Evolutionary conservation across 2,113 vertebrate genomes (phyloP), one percentile per base, ranked within the genome.

Genomic region (Dendrocopos noguchii): DNA sequence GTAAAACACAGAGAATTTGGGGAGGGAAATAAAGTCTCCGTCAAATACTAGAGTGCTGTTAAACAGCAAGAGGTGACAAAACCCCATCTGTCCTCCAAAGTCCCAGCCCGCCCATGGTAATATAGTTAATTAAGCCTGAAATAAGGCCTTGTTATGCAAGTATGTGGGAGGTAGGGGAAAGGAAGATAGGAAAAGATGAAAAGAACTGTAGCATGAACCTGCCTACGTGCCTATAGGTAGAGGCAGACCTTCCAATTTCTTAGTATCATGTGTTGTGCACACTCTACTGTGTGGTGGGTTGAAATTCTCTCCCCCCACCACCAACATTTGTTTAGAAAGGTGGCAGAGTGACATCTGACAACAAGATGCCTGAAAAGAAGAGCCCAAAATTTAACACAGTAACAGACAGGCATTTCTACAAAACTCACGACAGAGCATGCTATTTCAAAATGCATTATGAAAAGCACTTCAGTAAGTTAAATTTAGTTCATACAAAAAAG

Each of bases 191-290:
- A 33, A 42, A 79, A 95, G 53, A 83, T 6, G 27, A 90, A 90
- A 91, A 50, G 10, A 77, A 39, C 87, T 80, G 84, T 66, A 87
- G 92, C 88, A 87, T 78, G 36, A 92, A 78, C 71, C 81, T 92
- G 87, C 92, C 82, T 86, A 74, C 70, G 33, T 80, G 64, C 29
- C 21, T 77, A 61, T 6, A 77, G 61, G 89, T 75, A 90, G 57
- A 77, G 61, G 90, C 63, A 90, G 55, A 65, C 80, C 70, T 80
- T 78, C 31, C 11, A 56, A 85, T 89, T 91, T 93, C 81, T 64
- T 46, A 66, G 50, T 56, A 67, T 34, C 19, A 0, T 46, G 53
- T 28, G 80, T 88, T 8, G 1, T 24, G 75, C 55, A 65, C 0
- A 0, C 36, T 85, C 17, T 47, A 2, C 79, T 39, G 39, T 39